Evolutionary conservation across 2,797 vertebrate genomes (phyloP), one percentile per base, ranked within the genome.

Genomic region (Phrynocephalus guinanensis): DNA sequence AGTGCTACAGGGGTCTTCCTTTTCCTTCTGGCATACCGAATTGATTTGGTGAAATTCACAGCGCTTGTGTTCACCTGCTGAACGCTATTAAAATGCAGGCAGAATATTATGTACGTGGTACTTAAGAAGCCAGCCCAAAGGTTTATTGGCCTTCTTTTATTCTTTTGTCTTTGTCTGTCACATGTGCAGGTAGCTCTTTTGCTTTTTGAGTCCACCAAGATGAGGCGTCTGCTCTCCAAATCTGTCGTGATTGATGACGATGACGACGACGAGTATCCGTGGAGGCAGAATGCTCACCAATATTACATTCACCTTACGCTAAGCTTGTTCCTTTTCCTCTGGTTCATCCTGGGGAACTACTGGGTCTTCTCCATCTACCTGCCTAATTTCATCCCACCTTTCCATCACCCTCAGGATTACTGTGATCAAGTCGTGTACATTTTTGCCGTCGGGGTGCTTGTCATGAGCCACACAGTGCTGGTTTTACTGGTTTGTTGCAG

Each of bases 261-360:
- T 0, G 95, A 96, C 0, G 94, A 95, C 0, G 95, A 95, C 0
- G 94, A 96, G 77, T 96, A 96, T 89, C 96, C 96, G 71, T 96
- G 96, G 96, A 95, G 96, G 83, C 95, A 96, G 91, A 96, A 96
- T 1, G 93, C 89, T 10, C 94, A 95, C 93, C 94, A 90, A 89
- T 96, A 95, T 91, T 96, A 96, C 52, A 76, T 93, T 88, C 94
- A 96, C 87, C 90, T 97, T 79, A 91, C 86, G 3, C 96, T 97
- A 91, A 96, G 95, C 92, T 86, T 95, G 82, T 96, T 96, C 88
- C 95, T 96, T 76, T 96, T 96, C 75, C 91, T 96, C 89, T 97
- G 96, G 96, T 96, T 96, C 93, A 93, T 96, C 75, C 92, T 96
- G 89, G 96, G 96, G 1, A 96, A 97, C 89, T 95, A 95, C 72